Percentiles rank a stretch among this genome's conserved stretches.
These are phyloP conservation scores for Chalcosyrphus nemorum DNA, from an alignment of 2,888 invertebrate genomes.

Conservation along the genomic window DNA sequence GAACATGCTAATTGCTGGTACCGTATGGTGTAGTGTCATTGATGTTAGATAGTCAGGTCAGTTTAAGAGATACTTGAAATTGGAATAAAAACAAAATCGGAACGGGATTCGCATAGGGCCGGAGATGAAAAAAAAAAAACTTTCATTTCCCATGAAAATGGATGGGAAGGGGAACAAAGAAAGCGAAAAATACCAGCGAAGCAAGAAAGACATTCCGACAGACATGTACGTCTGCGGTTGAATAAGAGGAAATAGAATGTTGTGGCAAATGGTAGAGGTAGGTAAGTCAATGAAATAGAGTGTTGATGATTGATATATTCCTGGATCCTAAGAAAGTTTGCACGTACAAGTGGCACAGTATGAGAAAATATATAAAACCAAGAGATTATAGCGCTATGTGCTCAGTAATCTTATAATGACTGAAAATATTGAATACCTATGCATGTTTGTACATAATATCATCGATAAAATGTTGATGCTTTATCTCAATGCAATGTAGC, in stretches of 20 bases:
- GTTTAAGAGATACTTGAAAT: not conserved
- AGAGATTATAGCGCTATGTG: not conserved
- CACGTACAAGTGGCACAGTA: not conserved
- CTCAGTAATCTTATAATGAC: not conserved
- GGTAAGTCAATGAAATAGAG: not conserved
- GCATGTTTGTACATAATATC: too few species aligned
- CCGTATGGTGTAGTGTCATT: not conserved
- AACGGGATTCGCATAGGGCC: not conserved
- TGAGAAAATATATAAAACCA: too few species aligned
- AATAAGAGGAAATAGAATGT: slow-evolving; percentile 5
- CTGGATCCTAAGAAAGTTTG: not conserved
- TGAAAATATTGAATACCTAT: too few species aligned
- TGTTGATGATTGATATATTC: not conserved
- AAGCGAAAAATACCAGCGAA: slow-evolving; percentile 1
- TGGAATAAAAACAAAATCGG: not conserved
- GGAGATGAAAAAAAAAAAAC: not conserved
- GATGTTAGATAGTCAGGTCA: not conserved
- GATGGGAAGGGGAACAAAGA: not conserved
- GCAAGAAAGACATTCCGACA: not conserved
- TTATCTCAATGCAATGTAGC: too few species aligned
- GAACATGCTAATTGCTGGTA: slow-evolving; percentile 6
- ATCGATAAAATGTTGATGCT: too few species aligned
- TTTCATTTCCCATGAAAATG: not conserved
- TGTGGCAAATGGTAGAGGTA: not conserved
- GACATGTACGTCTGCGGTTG: slow-evolving; percentile 7